Conservation (phyloP, 2,113 vertebrate species). For the Pollachius pollachius region DNA sequence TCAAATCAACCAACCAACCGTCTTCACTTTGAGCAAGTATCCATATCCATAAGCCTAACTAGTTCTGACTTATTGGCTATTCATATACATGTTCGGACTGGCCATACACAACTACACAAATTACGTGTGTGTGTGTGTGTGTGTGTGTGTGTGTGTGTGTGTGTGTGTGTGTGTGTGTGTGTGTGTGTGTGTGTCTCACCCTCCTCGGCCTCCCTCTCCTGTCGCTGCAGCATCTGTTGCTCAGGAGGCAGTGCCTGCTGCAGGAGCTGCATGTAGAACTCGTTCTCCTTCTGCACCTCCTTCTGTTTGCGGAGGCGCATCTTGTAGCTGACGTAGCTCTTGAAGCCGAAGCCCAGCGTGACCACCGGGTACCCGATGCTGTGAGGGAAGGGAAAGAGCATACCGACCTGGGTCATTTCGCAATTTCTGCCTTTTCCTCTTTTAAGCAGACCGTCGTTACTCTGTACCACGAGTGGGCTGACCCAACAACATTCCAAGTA, state of each 20-base stretch:
- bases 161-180: conserved; percentile 4
- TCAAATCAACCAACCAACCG: too few relatives aligned
- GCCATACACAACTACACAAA: too few relatives aligned
- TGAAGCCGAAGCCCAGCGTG: conserved; percentile 97
- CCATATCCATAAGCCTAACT: too few relatives aligned
- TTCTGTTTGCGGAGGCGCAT: conserved; percentile 96
- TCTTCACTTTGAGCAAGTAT: too few relatives aligned
- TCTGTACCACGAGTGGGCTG: too few relatives aligned
- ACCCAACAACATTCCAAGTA: too few relatives aligned
- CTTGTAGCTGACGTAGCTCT: conserved; percentile 98
- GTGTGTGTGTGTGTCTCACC: conserved; percentile 73
- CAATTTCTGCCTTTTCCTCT: too few relatives aligned
- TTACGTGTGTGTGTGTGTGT: neutral
- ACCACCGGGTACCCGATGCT: conserved; percentile 98
- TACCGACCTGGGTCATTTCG: too few relatives aligned
- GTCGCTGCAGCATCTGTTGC: conserved; percentile 95
- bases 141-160: neutral
- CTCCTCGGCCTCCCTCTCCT: conserved; percentile 94
- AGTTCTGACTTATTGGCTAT: too few relatives aligned
- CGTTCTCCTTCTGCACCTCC: conserved; percentile 97
- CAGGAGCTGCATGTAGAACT: conserved; percentile 98
- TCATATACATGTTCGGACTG: too few relatives aligned
- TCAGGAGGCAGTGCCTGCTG: conserved; percentile 95
- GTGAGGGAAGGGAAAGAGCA: neutral
- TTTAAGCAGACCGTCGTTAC: too few relatives aligned